Conservation (phyloP, 1,140 invertebrate species). For the Temnothorax longispinosus region DNA sequence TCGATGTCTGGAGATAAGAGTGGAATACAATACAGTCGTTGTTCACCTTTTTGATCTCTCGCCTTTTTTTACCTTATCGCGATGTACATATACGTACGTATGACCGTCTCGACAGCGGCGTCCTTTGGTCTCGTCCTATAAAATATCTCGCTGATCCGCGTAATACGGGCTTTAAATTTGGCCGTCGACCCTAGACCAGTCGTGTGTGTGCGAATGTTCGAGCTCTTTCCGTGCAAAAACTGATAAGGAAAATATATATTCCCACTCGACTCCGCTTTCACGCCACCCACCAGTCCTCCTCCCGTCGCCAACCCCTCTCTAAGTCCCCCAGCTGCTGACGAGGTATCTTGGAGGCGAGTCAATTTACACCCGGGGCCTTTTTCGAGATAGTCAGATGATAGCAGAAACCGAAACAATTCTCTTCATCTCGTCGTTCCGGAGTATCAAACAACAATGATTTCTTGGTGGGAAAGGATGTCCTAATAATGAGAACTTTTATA, state of each 20-base stretch:
- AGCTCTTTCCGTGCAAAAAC: conserved; percentile 62
- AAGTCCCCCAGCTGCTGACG: conserved; percentile 65
- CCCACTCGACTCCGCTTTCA: conserved; percentile 62
- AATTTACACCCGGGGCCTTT: conserved; percentile 66
- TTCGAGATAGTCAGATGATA: conserved; percentile 52
- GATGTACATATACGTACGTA: not conserved
- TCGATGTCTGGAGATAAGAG: not conserved
- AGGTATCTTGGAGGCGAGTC: conserved; percentile 67
- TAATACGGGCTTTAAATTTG: conserved; percentile 65
- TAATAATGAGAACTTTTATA: not conserved
- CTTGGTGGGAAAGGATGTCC: not conserved
- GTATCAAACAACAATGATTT: conserved; percentile 15
- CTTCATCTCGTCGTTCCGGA: conserved; percentile 21
- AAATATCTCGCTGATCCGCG: conserved; percentile 58
- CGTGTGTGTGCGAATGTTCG: conserved; percentile 12
- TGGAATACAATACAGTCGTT: not conserved
- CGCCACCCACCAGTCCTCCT: conserved; percentile 4
- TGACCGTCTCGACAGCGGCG: conserved; percentile 12
- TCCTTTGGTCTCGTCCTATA: conserved; percentile 4
- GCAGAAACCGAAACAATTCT: conserved; percentile 62
- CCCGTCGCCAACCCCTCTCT: conserved; percentile 21
- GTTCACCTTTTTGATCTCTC: not conserved
- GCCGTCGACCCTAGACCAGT: conserved; percentile 21
- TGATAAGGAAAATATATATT: conserved; percentile 73
- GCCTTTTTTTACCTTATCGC: not conserved